A percentile compares a stretch with the other conserved stretches of the same genome.
Conservation (phyloP, 92 coral and sea anemone species). For the Phymanthus crucifer region DNA sequence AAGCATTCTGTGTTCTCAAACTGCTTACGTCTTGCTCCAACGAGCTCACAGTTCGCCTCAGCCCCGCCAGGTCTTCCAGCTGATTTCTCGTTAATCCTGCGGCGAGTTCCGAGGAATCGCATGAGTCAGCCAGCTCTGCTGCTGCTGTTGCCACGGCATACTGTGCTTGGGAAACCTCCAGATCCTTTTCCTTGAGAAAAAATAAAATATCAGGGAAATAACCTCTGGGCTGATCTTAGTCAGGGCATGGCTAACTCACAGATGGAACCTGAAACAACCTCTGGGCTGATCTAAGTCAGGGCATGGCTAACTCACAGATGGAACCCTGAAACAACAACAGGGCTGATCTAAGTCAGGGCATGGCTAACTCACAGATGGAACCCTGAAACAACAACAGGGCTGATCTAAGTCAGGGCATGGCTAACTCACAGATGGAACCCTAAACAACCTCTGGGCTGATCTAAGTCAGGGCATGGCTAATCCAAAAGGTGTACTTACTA, state of each 20-base stretch:
- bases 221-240: neutral
- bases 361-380: neutral
- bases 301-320: neutral
- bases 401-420: too few relatives aligned
- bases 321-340: too few relatives aligned
- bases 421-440: too few relatives aligned
- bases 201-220: neutral
- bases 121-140: constrained; percentile 79
- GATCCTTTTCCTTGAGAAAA: constrained; percentile 63
- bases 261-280: too few relatives aligned
- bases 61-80: constrained; percentile 74
- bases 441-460: too few relatives aligned
- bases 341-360: too few relatives aligned
- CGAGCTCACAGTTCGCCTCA: constrained; percentile 68
- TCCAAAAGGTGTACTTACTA: constrained; percentile 50
- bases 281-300: too few relatives aligned
- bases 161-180: constrained; percentile 88
- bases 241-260: too few relatives aligned
- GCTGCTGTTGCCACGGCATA: constrained; percentile 97
- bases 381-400: too few relatives aligned
- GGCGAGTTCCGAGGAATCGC: constrained; percentile 40
- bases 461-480: neutral
- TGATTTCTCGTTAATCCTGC: constrained; percentile 64
- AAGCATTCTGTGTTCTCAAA: constrained; percentile 62
- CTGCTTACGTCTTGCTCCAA: constrained; percentile 73